A percentile compares a stretch with the other conserved stretches of the same genome.
Conservation (phyloP, 2,113 vertebrate species). For the Tor tambroides region DNA sequence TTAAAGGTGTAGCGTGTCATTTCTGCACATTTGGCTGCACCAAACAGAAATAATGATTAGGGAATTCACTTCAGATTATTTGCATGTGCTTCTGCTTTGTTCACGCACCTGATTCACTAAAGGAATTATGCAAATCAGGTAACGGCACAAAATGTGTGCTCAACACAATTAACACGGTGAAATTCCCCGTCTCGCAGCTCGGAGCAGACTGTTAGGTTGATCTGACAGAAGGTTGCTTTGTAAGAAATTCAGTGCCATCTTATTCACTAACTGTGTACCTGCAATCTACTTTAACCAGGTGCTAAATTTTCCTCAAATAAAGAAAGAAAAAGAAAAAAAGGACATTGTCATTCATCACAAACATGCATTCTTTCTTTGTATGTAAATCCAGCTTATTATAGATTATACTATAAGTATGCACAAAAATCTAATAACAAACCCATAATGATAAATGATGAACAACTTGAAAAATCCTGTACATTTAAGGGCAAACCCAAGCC, state of each 20-base stretch:
- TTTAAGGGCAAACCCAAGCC: too few relatives aligned
- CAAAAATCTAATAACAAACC: too few relatives aligned
- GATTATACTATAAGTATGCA: neutral
- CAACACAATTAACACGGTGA: neutral
- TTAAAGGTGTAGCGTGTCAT: neutral
- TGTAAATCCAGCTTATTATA: neutral
- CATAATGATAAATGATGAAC: too few relatives aligned
- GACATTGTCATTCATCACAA: neutral
- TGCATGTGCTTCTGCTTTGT: neutral
- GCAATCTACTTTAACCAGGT: neutral
- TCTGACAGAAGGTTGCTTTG: neutral
- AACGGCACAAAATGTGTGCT: constrained; percentile 1
- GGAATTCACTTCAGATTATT: neutral
- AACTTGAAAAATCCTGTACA: too few relatives aligned
- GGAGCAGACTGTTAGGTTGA: neutral
- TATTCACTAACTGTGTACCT: neutral
- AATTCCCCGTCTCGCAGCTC: neutral
- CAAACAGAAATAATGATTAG: neutral
- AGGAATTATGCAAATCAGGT: neutral
- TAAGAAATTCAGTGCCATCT: neutral
- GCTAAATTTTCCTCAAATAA: neutral
- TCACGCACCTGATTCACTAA: neutral
- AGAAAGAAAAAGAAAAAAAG: neutral
- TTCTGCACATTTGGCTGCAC: neutral
- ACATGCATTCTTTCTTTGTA: neutral